phyloP scores from a whole-genome alignment of 2,888 invertebrate genomes.

The Notodonta dromedarius region DNA sequence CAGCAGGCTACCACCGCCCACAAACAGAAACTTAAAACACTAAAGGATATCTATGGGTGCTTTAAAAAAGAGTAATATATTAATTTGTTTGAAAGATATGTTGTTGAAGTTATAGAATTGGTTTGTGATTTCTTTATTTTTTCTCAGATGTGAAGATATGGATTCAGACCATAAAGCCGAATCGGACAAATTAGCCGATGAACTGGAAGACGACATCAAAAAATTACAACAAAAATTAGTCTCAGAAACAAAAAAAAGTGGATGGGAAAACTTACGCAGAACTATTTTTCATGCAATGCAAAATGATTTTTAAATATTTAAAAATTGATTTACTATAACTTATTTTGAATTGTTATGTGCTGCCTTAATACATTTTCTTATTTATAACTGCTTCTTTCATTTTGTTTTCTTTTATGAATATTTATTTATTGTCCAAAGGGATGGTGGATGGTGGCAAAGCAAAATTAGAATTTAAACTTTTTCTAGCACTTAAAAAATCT shows the following conservation, averaged over 20 bases:
- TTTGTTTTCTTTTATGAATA: too few relatives aligned
- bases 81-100: neutral
- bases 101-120: neutral
- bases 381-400: neutral
- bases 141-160: slow-evolving; percentile 64
- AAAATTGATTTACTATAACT: slow-evolving; percentile 13
- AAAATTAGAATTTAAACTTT: too few relatives aligned
- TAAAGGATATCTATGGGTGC: slow-evolving; percentile 59
- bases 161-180: slow-evolving; percentile 59
- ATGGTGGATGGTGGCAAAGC: too few relatives aligned
- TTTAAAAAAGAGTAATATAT: slow-evolving; percentile 65
- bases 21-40: slow-evolving; percentile 61
- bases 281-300: slow-evolving; percentile 71
- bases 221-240: slow-evolving; percentile 67
- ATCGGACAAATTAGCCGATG: slow-evolving; percentile 61
- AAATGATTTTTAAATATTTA: slow-evolving; percentile 57
- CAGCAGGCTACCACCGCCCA: slow-evolving; percentile 65
- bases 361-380: neutral
- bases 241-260: slow-evolving; percentile 66
- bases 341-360: slow-evolving; percentile 9
- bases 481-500: too few relatives aligned
- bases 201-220: slow-evolving; percentile 66
- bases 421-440: too few relatives aligned
- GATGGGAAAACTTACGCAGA: slow-evolving; percentile 65
- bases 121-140: neutral